These are phyloP conservation scores for Morelia viridis DNA, from an alignment of 2,797 vertebrate genomes.

Conservation along the genomic window DNA sequence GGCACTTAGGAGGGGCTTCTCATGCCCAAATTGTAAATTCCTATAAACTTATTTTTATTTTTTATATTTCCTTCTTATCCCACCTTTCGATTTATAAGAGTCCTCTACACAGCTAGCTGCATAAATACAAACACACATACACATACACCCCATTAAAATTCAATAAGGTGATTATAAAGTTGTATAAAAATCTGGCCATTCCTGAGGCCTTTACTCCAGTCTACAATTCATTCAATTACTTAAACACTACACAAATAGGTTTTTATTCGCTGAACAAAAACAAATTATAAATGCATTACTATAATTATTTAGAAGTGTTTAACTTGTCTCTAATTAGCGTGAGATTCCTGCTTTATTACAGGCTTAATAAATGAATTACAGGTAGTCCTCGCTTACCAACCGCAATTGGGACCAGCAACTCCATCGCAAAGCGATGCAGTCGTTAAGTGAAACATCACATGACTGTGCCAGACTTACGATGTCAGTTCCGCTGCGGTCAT, in stretches of 20 bases:
- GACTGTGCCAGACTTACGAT: not conserved
- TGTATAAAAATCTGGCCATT: not conserved
- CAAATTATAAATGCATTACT: not conserved
- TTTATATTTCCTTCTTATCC: not conserved
- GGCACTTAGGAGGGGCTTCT: accelerated
- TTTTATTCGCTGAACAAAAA: not conserved
- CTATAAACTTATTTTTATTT: not conserved
- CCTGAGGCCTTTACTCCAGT: not conserved
- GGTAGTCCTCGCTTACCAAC: not conserved
- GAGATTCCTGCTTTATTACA: not conserved
- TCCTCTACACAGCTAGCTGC: not conserved
- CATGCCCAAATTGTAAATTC: not conserved
- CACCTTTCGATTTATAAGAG: not conserved
- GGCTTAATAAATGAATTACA: not conserved
- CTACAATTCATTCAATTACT: not conserved
- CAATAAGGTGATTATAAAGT: not conserved
- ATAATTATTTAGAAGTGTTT: not conserved
- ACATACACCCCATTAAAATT: not conserved
- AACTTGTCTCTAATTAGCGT: not conserved
- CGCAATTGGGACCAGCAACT: not conserved
- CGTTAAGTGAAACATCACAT: not conserved
- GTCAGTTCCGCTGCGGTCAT: not conserved
- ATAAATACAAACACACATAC: not conserved
- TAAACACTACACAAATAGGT: not conserved
- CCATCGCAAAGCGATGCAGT: not conserved